Conservation (phyloP, 2,797 vertebrate genomes). For the Chromobotia macracanthus region DNA sequence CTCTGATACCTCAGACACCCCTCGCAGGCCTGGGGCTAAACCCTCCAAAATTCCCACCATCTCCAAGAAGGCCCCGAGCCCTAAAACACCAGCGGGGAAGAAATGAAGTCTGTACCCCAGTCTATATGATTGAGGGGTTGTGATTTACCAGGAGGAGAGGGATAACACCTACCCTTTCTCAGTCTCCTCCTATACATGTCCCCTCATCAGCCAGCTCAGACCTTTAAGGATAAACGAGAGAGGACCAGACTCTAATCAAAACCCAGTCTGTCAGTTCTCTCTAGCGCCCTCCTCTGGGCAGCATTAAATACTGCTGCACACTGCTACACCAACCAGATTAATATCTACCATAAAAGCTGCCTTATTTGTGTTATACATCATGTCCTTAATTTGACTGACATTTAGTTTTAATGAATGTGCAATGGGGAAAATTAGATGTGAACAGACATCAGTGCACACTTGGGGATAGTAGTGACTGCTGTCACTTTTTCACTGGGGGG, state of each 20-base stretch:
- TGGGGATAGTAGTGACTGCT: background rate
- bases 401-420: slow-evolving; percentile 49
- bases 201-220: slow-evolving; percentile 33
- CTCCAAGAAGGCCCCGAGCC: slow-evolving; percentile 90
- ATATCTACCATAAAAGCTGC: slow-evolving; percentile 71
- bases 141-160: slow-evolving; percentile 38
- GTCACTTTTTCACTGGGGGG: slow-evolving; percentile 3
- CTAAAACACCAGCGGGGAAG: slow-evolving; percentile 84
- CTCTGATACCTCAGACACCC: slow-evolving; percentile 94
- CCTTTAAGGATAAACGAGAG: slow-evolving; percentile 11
- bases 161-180: slow-evolving; percentile 50
- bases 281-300: slow-evolving; percentile 27
- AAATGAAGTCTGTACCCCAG: slow-evolving; percentile 75
- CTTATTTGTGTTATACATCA: slow-evolving; percentile 74
- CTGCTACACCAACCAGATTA: slow-evolving; percentile 50
- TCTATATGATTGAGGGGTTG: slow-evolving; percentile 22
- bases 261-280: slow-evolving; percentile 64
- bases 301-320: slow-evolving; percentile 33
- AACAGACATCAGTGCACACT: slow-evolving; percentile 54
- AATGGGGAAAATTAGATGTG: slow-evolving; percentile 55
- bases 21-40: slow-evolving; percentile 80
- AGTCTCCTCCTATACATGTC: slow-evolving; percentile 38
- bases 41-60: slow-evolving; percentile 98
- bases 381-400: slow-evolving; percentile 56
- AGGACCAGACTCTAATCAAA: slow-evolving; percentile 39